Percentiles rank a stretch among this genome's conserved stretches.
Conservation (phyloP, 2,113 vertebrate species). For the Morone saxatilis region DNA sequence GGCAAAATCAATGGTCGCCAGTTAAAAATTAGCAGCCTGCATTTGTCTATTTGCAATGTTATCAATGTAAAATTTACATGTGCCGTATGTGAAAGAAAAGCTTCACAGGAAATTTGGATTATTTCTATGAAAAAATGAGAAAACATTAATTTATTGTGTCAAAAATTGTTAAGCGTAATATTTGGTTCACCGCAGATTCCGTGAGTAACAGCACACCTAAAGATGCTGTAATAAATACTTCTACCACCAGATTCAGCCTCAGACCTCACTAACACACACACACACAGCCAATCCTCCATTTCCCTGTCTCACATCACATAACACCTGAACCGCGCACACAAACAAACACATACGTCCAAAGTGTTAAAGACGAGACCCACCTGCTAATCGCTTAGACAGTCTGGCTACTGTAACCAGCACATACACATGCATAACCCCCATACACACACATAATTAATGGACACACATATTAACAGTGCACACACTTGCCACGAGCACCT, state of each 20-base stretch:
- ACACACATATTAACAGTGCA: slow-evolving; percentile 23
- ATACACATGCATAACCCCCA: neutral
- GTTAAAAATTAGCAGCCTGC: neutral
- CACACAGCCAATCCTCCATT: slow-evolving; percentile 26
- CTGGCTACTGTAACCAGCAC: slow-evolving; percentile 64
- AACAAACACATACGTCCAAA: slow-evolving; percentile 67
- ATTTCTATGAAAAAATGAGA: neutral
- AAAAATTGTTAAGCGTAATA: neutral
- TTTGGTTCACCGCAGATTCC: neutral
- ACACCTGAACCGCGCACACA: slow-evolving; percentile 66
- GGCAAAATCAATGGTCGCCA: neutral
- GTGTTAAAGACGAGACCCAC: slow-evolving; percentile 72
- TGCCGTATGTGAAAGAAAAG: neutral
- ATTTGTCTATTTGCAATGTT: neutral
- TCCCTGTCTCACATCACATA: slow-evolving; percentile 58
- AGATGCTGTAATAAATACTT: slow-evolving; percentile 28
- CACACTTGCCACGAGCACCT: slow-evolving; percentile 32
- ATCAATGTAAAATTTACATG: neutral
- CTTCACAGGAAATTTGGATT: neutral
- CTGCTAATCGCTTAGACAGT: slow-evolving; percentile 70
- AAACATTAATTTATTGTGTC: neutral
- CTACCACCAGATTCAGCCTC: neutral
- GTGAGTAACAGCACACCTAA: slow-evolving; percentile 2
- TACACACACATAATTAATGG: slow-evolving; percentile 49
- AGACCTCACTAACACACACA: neutral